Conservation (phyloP, 2,888 invertebrate species). For the Hypomecis atomaria region DNA sequence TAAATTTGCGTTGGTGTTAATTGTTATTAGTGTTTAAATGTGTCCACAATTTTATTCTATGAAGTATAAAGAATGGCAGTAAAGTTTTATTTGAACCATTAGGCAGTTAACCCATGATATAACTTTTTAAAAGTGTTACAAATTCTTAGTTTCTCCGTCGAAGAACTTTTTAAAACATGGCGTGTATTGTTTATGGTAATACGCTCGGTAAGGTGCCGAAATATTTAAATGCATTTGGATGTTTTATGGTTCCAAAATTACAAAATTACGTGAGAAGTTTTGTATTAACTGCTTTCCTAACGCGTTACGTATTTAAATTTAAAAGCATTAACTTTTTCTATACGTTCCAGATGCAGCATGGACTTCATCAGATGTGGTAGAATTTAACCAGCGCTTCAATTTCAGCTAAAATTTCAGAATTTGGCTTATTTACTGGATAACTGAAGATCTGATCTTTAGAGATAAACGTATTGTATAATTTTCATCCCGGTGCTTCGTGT, state of each 20-base stretch:
- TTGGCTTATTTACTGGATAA: too few species aligned
- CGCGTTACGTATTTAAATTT: neutral
- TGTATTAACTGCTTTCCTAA: neutral
- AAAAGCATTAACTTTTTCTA: neutral
- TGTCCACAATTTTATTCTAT: neutral
- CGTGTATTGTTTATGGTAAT: neutral
- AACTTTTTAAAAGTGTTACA: neutral
- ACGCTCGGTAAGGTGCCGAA: constrained; percentile 10
- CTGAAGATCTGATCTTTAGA: too few species aligned
- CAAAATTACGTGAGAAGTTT: neutral
- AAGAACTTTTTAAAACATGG: neutral
- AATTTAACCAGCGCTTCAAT: too few species aligned
- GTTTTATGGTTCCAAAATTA: neutral
- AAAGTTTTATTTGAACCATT: constrained; percentile 9
- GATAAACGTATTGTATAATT: too few species aligned
- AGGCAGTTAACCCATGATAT: neutral
- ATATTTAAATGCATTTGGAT: constrained; percentile 1
- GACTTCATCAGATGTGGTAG: too few species aligned
- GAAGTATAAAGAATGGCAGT: constrained; percentile 6
- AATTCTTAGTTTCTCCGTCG: neutral
- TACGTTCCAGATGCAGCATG: neutral
- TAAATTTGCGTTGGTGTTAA: constrained; percentile 12
- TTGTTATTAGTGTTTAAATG: constrained; percentile 8
- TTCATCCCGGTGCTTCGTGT: too few species aligned
- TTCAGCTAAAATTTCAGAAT: too few species aligned